Evolutionary conservation across 2,797 vertebrate genomes (phyloP).

Genomic region (Astyanax mexicanus): DNA sequence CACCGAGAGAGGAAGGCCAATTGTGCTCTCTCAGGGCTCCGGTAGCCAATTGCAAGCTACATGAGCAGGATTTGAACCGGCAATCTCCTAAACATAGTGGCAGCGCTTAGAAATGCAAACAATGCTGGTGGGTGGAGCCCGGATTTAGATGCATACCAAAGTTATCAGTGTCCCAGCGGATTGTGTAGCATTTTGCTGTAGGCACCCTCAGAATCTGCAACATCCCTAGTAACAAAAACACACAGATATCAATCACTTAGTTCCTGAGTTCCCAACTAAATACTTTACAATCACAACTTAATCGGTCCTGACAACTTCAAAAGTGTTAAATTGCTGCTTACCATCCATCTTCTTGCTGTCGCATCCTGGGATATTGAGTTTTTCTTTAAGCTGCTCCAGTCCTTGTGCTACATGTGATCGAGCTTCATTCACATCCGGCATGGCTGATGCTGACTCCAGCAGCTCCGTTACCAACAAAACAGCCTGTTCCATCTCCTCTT

Average conservation of each 20-base stretch:
- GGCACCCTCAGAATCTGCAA: constrained; percentile 88
- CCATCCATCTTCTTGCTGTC: constrained; percentile 75
- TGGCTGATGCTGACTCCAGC: constrained; percentile 80
- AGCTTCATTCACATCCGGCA: constrained; percentile 70
- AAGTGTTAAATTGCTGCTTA: constrained; percentile 45
- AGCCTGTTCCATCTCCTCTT: constrained; percentile 80
- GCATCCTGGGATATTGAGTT: constrained; percentile 73
- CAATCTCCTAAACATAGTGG: too few species aligned
- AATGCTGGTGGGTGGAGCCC: too few species aligned
- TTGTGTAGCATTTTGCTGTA: constrained; percentile 87
- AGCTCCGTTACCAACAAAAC: constrained; percentile 75
- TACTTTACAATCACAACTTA: too few species aligned
- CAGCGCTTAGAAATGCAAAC: too few species aligned
- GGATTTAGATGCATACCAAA: constrained; percentile 91
- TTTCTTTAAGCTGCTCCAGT: constrained; percentile 80
- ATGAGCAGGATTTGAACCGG: too few species aligned
- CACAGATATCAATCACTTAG: too few species aligned
- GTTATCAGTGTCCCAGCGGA: constrained; percentile 94
- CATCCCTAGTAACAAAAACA: constrained; percentile 67
- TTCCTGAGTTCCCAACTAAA: too few species aligned
- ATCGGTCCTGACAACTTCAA: neutral
- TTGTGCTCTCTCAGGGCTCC: too few species aligned
- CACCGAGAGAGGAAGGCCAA: too few species aligned
- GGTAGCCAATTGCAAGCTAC: too few species aligned
- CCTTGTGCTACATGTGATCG: constrained; percentile 76